phyloP scores from a whole-genome alignment of 2,797 vertebrate species.

The Rhodeus uyekii region DNA sequence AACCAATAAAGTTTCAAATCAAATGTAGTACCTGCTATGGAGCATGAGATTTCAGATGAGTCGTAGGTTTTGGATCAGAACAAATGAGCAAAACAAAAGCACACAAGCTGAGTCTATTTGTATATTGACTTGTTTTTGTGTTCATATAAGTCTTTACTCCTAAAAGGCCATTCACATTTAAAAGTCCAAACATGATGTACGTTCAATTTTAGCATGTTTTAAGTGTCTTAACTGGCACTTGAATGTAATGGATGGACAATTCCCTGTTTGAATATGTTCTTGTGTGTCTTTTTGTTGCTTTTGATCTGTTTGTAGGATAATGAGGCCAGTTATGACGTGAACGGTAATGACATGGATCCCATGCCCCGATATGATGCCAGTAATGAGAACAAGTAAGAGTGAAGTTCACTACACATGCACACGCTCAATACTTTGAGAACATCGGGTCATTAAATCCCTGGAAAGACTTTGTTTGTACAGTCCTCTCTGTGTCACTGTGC shows the following conservation, averaged over 20 bases:
- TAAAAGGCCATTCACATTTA: not conserved
- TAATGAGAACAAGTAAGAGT: constrained; percentile 98
- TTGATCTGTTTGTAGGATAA: constrained; percentile 83
- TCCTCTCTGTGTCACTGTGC: constrained; percentile 6
- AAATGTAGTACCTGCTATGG: too few relatives aligned
- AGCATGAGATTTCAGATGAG: too few relatives aligned
- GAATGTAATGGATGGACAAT: not conserved
- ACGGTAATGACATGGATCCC: constrained; percentile 96
- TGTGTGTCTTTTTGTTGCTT: constrained; percentile 26
- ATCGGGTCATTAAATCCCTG: constrained; percentile 13
- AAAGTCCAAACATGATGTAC: not conserved
- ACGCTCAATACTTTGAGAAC: not conserved
- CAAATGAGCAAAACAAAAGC: not conserved
- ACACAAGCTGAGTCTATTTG: too few relatives aligned
- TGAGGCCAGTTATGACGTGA: constrained; percentile 96
- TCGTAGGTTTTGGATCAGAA: not conserved
- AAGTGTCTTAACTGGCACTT: not conserved
- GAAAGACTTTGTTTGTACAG: constrained; percentile 33
- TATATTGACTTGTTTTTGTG: not conserved
- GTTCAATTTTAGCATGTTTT: not conserved
- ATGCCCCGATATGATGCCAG: constrained; percentile 98
- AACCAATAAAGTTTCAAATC: too few relatives aligned
- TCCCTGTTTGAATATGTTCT: constrained; percentile 42
- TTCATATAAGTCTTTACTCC: not conserved
- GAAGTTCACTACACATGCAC: not conserved